Conservation (phyloP, 2,888 invertebrate genomes). For the Anoplius nigerrimus region DNA sequence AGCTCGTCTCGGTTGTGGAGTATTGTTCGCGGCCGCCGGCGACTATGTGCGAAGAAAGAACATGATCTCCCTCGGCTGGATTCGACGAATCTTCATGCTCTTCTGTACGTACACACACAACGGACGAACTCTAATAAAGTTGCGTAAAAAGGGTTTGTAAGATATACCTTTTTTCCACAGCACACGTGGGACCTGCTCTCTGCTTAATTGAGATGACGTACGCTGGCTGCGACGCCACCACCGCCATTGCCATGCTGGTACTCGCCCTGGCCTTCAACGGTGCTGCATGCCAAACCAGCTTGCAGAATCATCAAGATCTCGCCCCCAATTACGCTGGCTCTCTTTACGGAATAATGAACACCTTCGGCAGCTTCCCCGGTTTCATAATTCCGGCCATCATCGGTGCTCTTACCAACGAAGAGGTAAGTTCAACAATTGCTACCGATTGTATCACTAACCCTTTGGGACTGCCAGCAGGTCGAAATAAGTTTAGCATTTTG, state of each 20-base stretch:
- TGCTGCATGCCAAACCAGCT: constrained; percentile 72
- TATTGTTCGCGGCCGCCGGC: constrained; percentile 83
- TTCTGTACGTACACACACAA: constrained; percentile 62
- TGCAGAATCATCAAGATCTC: constrained; percentile 73
- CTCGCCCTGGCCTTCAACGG: constrained; percentile 67
- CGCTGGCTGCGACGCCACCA: constrained; percentile 62
- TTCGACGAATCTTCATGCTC: constrained; percentile 69
- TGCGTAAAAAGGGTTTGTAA: not conserved
- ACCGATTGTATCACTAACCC: too few relatives aligned
- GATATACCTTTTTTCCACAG: constrained; percentile 40
- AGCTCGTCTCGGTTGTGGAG: constrained; percentile 82
- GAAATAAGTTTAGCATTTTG: too few relatives aligned
- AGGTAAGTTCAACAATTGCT: constrained; percentile 45
- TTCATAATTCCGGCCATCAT: constrained; percentile 71
- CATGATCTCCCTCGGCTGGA: constrained; percentile 73
- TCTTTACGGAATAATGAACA: constrained; percentile 72
- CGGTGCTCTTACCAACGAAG: constrained; percentile 65
- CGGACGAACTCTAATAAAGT: not conserved
- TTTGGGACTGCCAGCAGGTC: too few relatives aligned
- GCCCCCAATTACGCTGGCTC: constrained; percentile 74
- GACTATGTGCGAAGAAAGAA: constrained; percentile 79
- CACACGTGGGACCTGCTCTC: constrained; percentile 76
- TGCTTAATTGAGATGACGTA: constrained; percentile 74
- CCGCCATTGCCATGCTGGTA: constrained; percentile 67
- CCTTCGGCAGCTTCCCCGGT: constrained; percentile 71